Percentiles rank a stretch among this genome's conserved stretches.
These are phyloP conservation scores for Penaeus chinensis DNA, from an alignment of 1,140 invertebrate genomes.

Conservation along the genomic window DNA sequence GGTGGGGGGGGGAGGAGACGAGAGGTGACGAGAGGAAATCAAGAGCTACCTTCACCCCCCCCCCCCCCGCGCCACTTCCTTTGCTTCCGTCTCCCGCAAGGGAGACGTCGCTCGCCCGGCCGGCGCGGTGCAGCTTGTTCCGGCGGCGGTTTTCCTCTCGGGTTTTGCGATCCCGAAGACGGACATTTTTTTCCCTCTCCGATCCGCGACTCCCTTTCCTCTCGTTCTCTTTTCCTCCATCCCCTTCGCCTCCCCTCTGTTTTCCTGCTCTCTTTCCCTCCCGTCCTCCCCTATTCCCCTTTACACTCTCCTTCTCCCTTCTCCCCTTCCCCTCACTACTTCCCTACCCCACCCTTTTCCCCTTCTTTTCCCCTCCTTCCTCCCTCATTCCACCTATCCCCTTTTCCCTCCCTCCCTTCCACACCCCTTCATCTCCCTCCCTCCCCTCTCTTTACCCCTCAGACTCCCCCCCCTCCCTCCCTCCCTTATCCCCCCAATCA, in stretches of 20 bases:
- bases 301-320: neutral
- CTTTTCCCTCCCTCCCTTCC: too few species aligned
- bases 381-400: neutral
- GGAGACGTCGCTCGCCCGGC: too few species aligned
- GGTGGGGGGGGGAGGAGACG: too few species aligned
- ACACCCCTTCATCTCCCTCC: neutral
- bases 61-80: too few species aligned
- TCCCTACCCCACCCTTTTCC: neutral
- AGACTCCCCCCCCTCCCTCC: neutral
- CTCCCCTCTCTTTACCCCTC: conserved; percentile 17
- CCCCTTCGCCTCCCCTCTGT: neutral
- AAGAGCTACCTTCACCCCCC: too few species aligned
- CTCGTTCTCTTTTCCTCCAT: neutral
- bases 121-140: too few species aligned
- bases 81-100: too few species aligned
- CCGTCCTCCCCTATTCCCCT: neutral
- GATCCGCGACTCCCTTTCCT: neutral
- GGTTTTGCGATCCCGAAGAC: neutral
- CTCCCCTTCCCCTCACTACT: neutral
- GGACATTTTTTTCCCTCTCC: neutral
- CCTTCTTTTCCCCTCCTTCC: neutral
- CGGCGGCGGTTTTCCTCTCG: neutral
- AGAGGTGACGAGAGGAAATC: too few species aligned
- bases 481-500: conserved; percentile 12
- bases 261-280: neutral